phyloP scores from a whole-genome alignment of 2,797 vertebrate genomes.

The Siniperca undulata region DNA sequence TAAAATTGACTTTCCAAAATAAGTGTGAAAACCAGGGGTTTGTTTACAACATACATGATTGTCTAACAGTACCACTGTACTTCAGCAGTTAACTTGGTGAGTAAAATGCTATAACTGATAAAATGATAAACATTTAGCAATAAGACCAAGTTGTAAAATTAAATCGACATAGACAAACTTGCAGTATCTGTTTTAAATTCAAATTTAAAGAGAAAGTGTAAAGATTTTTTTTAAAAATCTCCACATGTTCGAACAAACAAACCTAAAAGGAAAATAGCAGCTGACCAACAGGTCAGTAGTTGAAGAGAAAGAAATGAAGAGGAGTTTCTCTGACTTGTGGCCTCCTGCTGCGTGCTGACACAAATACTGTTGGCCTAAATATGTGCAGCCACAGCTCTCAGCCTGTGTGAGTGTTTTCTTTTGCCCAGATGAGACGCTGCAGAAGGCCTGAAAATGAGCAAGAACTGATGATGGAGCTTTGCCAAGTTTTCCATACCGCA shows the following conservation, averaged over 20 bases:
- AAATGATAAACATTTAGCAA: too few species aligned
- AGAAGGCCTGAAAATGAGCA: neutral
- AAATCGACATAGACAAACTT: neutral
- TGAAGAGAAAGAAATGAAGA: neutral
- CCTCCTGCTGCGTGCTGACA: constrained; percentile 28
- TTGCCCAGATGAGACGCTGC: neutral
- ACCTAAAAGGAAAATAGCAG: neutral
- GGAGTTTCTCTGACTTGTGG: neutral
- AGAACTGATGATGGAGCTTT: neutral
- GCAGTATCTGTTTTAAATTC: neutral
- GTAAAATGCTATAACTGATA: neutral
- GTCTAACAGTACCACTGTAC: too few species aligned
- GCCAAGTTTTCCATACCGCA: constrained; percentile 21
- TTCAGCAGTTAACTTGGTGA: too few species aligned
- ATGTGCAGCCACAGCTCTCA: neutral
- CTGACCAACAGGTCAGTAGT: neutral
- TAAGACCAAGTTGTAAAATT: neutral
- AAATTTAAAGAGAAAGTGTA: neutral
- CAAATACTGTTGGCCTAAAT: constrained; percentile 3
- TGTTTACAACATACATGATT: too few species aligned
- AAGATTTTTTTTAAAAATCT: neutral
- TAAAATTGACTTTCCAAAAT: too few species aligned
- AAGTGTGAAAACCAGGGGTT: too few species aligned
- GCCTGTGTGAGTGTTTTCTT: neutral
- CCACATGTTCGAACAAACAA: neutral